A percentile compares a stretch with the other conserved stretches of the same genome.
These are phyloP conservation scores for Bugulina stolonifera DNA, from an alignment of 2,888 invertebrate genomes.

Conservation along the genomic window DNA sequence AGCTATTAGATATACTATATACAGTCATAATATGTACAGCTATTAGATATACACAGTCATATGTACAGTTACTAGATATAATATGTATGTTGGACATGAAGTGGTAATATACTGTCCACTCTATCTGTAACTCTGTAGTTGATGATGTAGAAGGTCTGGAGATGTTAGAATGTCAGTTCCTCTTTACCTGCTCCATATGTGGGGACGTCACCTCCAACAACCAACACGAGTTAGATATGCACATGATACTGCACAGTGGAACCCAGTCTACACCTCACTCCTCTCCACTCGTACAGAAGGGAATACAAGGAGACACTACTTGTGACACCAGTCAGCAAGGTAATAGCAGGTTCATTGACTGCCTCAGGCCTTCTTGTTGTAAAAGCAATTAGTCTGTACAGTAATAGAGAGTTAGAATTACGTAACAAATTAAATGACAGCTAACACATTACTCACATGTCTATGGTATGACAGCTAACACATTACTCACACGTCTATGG, in stretches of 20 bases:
- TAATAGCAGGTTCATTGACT: too few relatives aligned
- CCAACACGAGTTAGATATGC: not conserved
- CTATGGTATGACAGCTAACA: too few relatives aligned
- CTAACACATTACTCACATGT: too few relatives aligned
- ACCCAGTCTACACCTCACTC: not conserved
- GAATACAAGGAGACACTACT: too few relatives aligned
- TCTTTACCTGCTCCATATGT: not conserved
- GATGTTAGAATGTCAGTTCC: constrained; percentile 15
- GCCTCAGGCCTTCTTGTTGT: too few relatives aligned
- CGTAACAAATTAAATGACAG: too few relatives aligned
- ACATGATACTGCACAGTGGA: not conserved
- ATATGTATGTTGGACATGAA: not conserved
- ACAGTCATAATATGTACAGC: not conserved
- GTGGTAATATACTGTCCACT: not conserved
- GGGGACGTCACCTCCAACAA: not conserved
- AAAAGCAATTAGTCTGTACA: too few relatives aligned
- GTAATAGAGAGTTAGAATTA: too few relatives aligned
- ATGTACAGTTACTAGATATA: not conserved
- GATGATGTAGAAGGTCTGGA: not conserved
- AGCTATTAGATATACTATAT: not conserved
- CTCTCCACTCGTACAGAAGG: too few relatives aligned
- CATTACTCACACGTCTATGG: too few relatives aligned
- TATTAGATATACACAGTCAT: not conserved
- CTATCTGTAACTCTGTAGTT: not conserved
- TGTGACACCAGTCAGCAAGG: too few relatives aligned